Base-by-base conservation (phyloP, 2,888 invertebrate genomes). In the Neria commutata region DNA sequence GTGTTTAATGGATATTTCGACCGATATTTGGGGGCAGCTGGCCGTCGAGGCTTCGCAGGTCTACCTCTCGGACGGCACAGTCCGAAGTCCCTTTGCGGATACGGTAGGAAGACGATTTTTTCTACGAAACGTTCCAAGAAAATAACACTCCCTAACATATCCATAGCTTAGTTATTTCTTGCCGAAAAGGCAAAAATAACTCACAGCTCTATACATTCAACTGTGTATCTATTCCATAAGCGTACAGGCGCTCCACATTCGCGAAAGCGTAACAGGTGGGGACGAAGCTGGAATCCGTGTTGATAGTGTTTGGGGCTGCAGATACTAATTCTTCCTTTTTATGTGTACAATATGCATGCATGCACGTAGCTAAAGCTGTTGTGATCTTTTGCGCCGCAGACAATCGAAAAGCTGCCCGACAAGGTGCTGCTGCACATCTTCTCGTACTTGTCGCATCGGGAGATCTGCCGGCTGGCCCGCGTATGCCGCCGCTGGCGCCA, bases 401-500 rank as follows among this genome's bases (percentile, higher is more conserved):
- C 95, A 4, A 94, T 96, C 78, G 95, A 95, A 81, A 95, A 97
- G 81, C 86, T 99, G 34, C 98, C 99, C 11, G 98, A 99, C 82
- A 98, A 98, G 84, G 93, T 98, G 26, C 84, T 99, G 37, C 84
- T 97, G 65, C 91, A 94, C 77, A 92, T 97, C 76, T 99, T 99
- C 84, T 91, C 93, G 46, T 99, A 96, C 83, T 84, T 99, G 65
- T 88, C 91, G 25, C 98, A 98, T 79, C 89, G 91, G 60, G 96
- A 98, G 84, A 93, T 98, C 80, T 94, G 95, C 81, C 90, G 91
- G 26, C 88, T 98, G 85, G 97, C 98, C 0, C 87, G 91, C 64
- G 94, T 98, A 2, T 98, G 98, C 84, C 93, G 92, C 78, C 91
- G 95, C 82, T 99, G 99, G 99, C 88, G 98, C 11, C 86, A 91